Base-by-base conservation (phyloP, 2,888 invertebrate species). In the Kryphioiulus occultus region DNA sequence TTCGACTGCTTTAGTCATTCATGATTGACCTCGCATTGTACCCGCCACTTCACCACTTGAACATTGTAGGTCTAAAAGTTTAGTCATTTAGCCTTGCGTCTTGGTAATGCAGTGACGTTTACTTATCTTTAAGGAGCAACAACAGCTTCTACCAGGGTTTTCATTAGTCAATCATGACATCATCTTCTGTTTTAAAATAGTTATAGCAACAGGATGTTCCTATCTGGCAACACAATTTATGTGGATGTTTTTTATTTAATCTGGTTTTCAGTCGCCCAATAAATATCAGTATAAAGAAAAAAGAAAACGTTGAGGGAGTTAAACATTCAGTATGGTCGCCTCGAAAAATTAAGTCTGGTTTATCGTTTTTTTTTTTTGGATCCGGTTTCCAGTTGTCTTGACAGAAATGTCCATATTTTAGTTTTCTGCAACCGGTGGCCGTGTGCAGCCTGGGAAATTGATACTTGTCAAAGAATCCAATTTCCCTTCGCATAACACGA, bases 351-450 rank as follows among this genome's bases (percentile, higher is more conserved):
- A 59, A 59, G 59, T 59, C 7, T n/a, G n/a, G 59, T 59, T 59
- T 59, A 59, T 59, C 19, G 19, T 7, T 59, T 35, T 35, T 35
- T 59, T 59, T 19, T 0, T 59, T 59, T 59, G 59, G 19, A n/a
- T 59, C 59, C 59, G 59, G 59, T 59, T 59, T 59, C 59, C n/a
- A n/a, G 59, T n/a, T 59, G 59, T n/a, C 59, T 59, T n/a, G 59
- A 1, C 59, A 59, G n/a, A n/a, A n/a, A 59, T 59, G 59, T 59
- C 59, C 59, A 59, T 59, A 59, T 59, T 59, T 59, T 59, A 1
- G n/a, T 59, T 19, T 59, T n/a, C n/a, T n/a, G n/a, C n/a, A 9
- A n/a, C n/a, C 19, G 35, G 59, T 3, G 4, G 59, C 9, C n/a
- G 59, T n/a, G 15, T 35, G 59, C n/a, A n/a, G n/a, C 59, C 59